Base-by-base conservation (phyloP, 2,888 invertebrate species). In the Acleris sparsana region DNA sequence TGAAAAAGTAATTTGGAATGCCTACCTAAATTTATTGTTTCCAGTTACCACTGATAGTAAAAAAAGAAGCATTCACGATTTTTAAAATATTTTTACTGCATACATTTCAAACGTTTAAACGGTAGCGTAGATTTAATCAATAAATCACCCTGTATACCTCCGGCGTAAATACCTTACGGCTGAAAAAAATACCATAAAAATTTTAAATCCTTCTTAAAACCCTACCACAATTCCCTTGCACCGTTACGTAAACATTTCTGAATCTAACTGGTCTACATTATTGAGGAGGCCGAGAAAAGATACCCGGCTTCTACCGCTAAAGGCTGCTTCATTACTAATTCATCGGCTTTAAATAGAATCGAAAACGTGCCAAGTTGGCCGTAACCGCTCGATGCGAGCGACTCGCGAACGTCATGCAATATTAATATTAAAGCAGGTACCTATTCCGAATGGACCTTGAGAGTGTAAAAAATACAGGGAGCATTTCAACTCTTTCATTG, bases 321-420 rank as follows among this genome's bases (percentile, higher is more conserved):
- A 77, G 75, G 78, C 76, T 73, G 72, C 76, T 73, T 72, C 76
- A 87, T 89, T 86, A 89, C 87, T 74, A 80, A 88, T 90, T 88
- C 86, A 89, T 70, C 70, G 75, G 78, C 80, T 87, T 87, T 87
- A 88, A 88, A 89, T 88, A 88, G 88, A 85, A 89, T 87, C 86
- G 85, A 87, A 88, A 85, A 86, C 87, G 89, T 88, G 88, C 85
- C 84, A 87, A 84, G 77, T 84, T 77, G 79, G 64, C 75, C 74
- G 75, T 71, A 75, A 72, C 73, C 71, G 68, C 73, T 70, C 70
- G 69, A 69, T 74, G 71, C 70, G 68, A 65, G 39, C 39, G 53
- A 29, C 51, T 46, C 43, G 51, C 55, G 65, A 60, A 60, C 65
- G 69, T 71, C 69, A 67, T 69, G 74, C 70, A 75, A 73, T 74